Evolutionary conservation across 2,888 invertebrate genomes (phyloP).

Genomic region (Ectobius pallidus): DNA sequence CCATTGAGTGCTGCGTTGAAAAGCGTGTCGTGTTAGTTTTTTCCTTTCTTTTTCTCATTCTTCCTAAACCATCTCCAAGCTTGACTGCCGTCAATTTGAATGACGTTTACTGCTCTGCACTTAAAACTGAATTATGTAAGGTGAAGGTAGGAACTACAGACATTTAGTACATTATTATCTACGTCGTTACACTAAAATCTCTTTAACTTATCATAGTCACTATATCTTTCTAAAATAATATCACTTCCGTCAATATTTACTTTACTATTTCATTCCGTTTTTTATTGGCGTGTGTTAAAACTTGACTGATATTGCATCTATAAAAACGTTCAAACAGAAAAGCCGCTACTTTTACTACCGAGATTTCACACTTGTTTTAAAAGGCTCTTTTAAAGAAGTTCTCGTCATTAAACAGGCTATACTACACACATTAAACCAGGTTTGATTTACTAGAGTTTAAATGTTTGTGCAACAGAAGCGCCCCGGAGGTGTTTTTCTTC

Average conservation of each 20-base stretch:
- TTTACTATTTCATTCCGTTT: no score
- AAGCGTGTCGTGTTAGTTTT: background rate
- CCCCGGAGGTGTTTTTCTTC: no score
- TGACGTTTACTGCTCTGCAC: slow-evolving; percentile 33
- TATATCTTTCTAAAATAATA: no score
- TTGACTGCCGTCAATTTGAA: slow-evolving; percentile 28
- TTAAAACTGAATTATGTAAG: slow-evolving; percentile 12
- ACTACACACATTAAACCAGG: background rate
- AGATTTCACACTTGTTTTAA: slow-evolving; percentile 12
- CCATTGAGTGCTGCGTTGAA: no score
- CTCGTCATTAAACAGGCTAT: background rate
- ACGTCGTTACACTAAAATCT: no score
- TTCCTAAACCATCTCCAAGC: background rate
- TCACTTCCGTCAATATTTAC: no score
- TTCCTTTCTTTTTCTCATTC: no score
- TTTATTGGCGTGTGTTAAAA: slow-evolving; percentile 28
- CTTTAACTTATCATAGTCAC: no score
- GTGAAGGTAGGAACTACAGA: no score
- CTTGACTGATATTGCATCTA: slow-evolving; percentile 31
- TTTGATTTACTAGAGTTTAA: slow-evolving; percentile 22
- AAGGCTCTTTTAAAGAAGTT: no score
- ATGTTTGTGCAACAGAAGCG: background rate
- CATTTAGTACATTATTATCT: slow-evolving; percentile 31
- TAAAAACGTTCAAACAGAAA: no score
- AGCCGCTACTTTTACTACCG: no score